phyloP scores from a whole-genome alignment of 1,140 invertebrate species.

The Tigriopus japonicus region DNA sequence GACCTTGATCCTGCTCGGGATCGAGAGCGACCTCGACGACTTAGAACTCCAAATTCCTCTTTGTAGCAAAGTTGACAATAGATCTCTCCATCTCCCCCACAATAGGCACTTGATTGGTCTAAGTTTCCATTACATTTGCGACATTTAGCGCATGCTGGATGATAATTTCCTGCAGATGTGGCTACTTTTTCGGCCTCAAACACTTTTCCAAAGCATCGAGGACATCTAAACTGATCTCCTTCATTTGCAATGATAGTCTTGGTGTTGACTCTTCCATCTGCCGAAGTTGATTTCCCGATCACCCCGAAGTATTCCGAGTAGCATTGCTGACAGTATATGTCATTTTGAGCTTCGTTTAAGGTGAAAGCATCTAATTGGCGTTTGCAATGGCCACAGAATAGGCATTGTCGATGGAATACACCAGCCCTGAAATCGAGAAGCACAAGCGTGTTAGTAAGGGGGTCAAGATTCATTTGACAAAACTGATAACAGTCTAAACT shows the following conservation, averaged over 20 bases:
- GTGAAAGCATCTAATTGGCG: not conserved
- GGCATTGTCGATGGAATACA: not conserved
- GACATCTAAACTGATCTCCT: constrained; percentile 65
- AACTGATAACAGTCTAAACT: too few species aligned
- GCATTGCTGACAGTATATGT: not conserved
- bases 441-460: too few species aligned
- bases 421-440: not conserved
- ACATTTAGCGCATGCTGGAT: constrained; percentile 78
- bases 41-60: constrained; percentile 27
- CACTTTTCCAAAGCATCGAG: constrained; percentile 73
- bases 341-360: not conserved
- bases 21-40: not conserved
- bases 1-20: constrained; percentile 54
- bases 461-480: too few species aligned
- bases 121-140: constrained; percentile 70
- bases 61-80: constrained; percentile 87
- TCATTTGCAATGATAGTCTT: constrained; percentile 72
- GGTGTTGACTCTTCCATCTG: not conserved
- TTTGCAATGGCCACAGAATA: not conserved
- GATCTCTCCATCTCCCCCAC: constrained; percentile 75
- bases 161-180: not conserved
- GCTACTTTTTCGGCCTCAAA: constrained; percentile 52
- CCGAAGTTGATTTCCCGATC: not conserved
- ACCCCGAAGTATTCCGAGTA: not conserved
- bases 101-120: constrained; percentile 72